phyloP scores from a whole-genome alignment of 2,888 invertebrate genomes.

The Drosophila dives region DNA sequence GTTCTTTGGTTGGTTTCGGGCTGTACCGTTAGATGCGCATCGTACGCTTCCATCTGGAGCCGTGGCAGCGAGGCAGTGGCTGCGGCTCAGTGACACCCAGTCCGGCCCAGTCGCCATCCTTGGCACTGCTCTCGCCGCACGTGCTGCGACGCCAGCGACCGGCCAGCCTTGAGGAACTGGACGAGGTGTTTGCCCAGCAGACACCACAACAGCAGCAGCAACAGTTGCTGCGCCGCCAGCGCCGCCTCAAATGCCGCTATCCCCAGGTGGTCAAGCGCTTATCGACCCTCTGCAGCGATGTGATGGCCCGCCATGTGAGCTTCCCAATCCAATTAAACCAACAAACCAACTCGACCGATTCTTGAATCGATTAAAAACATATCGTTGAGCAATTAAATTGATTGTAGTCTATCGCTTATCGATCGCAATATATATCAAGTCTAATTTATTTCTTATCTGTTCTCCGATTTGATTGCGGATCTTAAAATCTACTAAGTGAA shows the following conservation, averaged over 20 bases:
- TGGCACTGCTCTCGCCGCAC: constrained; percentile 81
- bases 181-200: constrained; percentile 57
- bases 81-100: constrained; percentile 83
- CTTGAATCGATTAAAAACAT: not conserved
- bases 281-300: constrained; percentile 86
- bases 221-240: constrained; percentile 65
- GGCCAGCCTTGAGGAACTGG: constrained; percentile 80
- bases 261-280: constrained; percentile 85
- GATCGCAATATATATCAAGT: not conserved
- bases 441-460: not conserved
- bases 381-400: not conserved
- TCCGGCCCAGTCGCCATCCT: constrained; percentile 82
- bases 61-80: constrained; percentile 83
- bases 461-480: not conserved
- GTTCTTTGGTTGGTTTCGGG: constrained; percentile 16
- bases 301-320: constrained; percentile 86
- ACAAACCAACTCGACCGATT: not conserved
- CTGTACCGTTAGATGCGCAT: constrained; percentile 80
- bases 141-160: constrained; percentile 83
- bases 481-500: not conserved
- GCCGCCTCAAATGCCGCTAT: constrained; percentile 84
- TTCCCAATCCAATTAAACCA: not conserved
- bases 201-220: constrained; percentile 65
- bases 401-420: not conserved
- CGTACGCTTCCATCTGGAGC: constrained; percentile 85